Conservation (phyloP, 2,888 invertebrate species). For the Drosophila sordidapex region DNA sequence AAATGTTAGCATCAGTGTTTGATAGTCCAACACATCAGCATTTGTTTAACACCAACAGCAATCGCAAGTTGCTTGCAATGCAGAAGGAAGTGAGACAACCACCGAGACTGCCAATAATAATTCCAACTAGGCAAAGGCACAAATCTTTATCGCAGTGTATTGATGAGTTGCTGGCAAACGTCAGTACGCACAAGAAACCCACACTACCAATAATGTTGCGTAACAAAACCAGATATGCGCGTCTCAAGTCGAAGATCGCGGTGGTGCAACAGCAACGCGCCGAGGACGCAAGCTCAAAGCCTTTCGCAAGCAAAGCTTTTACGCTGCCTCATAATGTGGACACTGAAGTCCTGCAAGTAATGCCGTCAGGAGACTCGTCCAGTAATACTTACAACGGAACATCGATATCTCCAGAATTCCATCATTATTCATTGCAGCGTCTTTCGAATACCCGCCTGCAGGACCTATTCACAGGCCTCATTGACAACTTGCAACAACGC, state of each 20-base stretch:
- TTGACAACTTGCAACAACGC: not conserved
- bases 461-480: not conserved
- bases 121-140: accelerated
- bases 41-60: slow-evolving; percentile 2
- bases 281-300: not conserved
- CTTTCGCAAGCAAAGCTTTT: not conserved
- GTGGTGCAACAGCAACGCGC: not conserved
- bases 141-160: not conserved
- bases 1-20: slow-evolving; percentile 2
- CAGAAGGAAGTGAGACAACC: not conserved
- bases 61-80: not conserved
- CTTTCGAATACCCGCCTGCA: not conserved
- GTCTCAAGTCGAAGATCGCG: not conserved
- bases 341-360: not conserved
- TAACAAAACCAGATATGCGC: not conserved
- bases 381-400: not conserved
- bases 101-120: too few species aligned
- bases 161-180: not conserved
- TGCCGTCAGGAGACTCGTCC: not conserved
- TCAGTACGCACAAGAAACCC: not conserved
- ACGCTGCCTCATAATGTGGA: slow-evolving; percentile 12
- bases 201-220: not conserved
- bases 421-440: not conserved
- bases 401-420: not conserved
- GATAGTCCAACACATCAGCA: not conserved